Percentiles rank a stretch among this genome's conserved stretches.
Conservation (phyloP, 2,797 vertebrate species). For the Phataginus tetradactyla region DNA sequence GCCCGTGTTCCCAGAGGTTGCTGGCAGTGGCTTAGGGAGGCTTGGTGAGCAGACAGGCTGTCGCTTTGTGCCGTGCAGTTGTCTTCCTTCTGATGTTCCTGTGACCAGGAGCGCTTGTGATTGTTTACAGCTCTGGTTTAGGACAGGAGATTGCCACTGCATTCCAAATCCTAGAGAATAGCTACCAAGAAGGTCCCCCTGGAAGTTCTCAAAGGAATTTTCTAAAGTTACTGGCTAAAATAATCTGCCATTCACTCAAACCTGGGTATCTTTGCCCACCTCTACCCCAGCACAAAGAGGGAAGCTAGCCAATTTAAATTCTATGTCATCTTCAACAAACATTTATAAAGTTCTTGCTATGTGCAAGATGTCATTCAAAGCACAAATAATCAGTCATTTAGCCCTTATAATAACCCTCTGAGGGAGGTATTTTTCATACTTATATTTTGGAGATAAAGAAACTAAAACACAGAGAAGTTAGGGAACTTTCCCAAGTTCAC, state of each 20-base stretch:
- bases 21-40: slow-evolving; percentile 28
- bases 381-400: background rate
- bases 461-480: slow-evolving; percentile 30
- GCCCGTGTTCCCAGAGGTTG: slow-evolving; percentile 44
- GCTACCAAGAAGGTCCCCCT: background rate
- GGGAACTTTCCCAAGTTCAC: slow-evolving; percentile 7
- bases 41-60: slow-evolving; percentile 13
- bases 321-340: slow-evolving; percentile 49
- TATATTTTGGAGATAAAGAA: slow-evolving; percentile 42
- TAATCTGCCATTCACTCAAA: background rate
- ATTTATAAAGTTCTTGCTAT: slow-evolving; percentile 26
- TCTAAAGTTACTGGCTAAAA: slow-evolving; percentile 32
- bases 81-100: slow-evolving; percentile 21
- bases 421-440: background rate
- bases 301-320: slow-evolving; percentile 33
- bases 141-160: background rate
- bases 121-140: slow-evolving; percentile 9
- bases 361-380: slow-evolving; percentile 21
- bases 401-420: background rate
- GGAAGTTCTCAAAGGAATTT: slow-evolving; percentile 63
- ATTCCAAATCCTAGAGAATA: background rate
- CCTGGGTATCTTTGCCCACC: slow-evolving; percentile 22
- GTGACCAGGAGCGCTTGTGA: background rate
- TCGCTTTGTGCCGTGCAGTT: slow-evolving; percentile 63
- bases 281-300: slow-evolving; percentile 8